Percentiles rank a stretch among this genome's conserved stretches.
Conservation (phyloP, 2,113 vertebrate species). For the Jaculus jaculus region DNA sequence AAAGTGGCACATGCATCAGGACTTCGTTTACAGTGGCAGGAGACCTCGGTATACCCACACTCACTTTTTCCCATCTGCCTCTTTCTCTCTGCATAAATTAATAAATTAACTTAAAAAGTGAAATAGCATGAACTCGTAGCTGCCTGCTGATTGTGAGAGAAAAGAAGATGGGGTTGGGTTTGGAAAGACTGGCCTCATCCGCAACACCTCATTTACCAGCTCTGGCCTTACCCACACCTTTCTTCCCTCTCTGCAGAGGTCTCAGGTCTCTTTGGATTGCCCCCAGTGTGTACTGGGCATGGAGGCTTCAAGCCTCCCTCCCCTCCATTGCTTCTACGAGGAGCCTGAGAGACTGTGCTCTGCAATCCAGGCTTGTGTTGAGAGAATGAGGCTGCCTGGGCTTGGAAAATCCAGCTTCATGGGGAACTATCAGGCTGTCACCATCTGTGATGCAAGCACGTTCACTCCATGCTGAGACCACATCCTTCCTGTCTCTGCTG, state of each 20-base stretch:
- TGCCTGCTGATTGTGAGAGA: background rate
- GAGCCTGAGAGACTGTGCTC: background rate
- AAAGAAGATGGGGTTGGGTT: background rate
- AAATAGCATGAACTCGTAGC: background rate
- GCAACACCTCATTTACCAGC: background rate
- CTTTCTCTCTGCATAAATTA: no score
- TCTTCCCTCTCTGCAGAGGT: background rate
- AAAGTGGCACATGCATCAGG: no score
- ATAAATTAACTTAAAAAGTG: background rate
- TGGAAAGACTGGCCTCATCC: background rate
- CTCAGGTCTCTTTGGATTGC: background rate
- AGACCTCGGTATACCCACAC: no score
- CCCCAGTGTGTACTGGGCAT: background rate
- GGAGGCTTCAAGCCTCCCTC: background rate
- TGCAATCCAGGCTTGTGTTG: background rate
- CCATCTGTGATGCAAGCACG: constrained; percentile 58
- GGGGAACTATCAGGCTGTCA: background rate
- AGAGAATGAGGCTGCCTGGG: background rate
- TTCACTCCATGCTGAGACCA: constrained; percentile 46
- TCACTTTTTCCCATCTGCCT: no score
- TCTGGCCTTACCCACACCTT: no score
- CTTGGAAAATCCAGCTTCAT: constrained; percentile 57
- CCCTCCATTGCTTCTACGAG: background rate
- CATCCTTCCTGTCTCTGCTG: constrained; percentile 67
- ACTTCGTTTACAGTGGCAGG: no score